A percentile compares a stretch with the other conserved stretches of the same genome.
These are phyloP conservation scores for Eublepharis macularius DNA, from an alignment of 2,113 vertebrate species.

Conservation along the genomic window DNA sequence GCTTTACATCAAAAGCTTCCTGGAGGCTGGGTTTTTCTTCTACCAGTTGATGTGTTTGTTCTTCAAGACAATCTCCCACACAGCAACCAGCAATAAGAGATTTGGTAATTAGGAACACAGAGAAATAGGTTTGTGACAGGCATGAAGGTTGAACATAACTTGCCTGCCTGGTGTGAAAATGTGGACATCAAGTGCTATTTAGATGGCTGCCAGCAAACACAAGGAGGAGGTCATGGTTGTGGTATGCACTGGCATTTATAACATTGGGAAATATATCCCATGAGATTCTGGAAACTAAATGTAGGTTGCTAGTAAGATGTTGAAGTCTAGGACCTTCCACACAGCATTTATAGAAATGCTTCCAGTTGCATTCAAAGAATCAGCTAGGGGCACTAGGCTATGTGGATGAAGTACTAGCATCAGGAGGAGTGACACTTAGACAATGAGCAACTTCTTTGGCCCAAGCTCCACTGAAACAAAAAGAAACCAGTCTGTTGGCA, in stretches of 20 bases:
- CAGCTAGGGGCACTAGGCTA: not conserved
- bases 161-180: not conserved
- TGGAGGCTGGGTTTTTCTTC: not conserved
- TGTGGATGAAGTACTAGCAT: not conserved
- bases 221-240: not conserved
- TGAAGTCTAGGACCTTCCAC: not conserved
- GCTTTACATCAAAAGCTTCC: not conserved
- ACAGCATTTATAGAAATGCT: not conserved
- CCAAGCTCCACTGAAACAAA: not conserved
- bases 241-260: not conserved
- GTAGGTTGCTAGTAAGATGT: not conserved
- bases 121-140: not conserved
- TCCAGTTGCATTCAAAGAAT: not conserved
- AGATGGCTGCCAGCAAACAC: not conserved
- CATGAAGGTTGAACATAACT: not conserved
- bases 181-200: not conserved
- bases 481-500: not conserved
- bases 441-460: not conserved
- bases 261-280: not conserved
- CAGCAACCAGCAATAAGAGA: not conserved
- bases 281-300: not conserved
- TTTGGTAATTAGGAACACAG: not conserved
- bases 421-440: not conserved
- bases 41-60: too few species aligned
- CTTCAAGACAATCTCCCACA: not conserved